Conservation (phyloP, 2,888 invertebrate genomes). For the Lacanobia wlatinum region DNA sequence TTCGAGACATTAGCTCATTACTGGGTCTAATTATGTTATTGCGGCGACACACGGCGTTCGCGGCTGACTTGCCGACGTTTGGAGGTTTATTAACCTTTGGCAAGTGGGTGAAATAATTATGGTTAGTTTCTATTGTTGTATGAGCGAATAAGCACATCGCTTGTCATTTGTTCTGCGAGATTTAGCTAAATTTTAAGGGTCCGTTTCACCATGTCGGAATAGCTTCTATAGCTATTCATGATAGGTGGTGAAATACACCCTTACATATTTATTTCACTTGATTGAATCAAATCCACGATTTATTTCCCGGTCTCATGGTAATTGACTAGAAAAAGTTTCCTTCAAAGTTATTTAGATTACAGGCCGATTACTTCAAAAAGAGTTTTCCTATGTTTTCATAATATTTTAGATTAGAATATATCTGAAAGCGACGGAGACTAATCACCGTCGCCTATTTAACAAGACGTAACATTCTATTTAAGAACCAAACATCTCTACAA, state of each 20-base stretch:
- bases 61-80: neutral
- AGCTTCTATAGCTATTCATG: too few relatives aligned
- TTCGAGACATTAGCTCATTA: constrained; percentile 67
- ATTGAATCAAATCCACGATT: too few relatives aligned
- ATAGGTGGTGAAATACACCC: too few relatives aligned
- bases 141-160: neutral
- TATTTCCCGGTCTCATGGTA: too few relatives aligned
- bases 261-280: too few relatives aligned
- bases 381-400: neutral
- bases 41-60: constrained; percentile 49
- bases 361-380: too few relatives aligned
- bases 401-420: neutral
- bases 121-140: neutral
- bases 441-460: neutral
- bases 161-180: neutral
- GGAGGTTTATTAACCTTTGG: constrained; percentile 20
- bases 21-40: constrained; percentile 66
- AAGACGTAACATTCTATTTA: constrained; percentile 27
- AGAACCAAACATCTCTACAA: constrained; percentile 7
- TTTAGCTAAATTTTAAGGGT: neutral
- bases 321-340: too few relatives aligned
- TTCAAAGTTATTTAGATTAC: too few relatives aligned
- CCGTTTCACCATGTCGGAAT: too few relatives aligned
- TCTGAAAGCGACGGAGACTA: constrained; percentile 8
- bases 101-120: constrained; percentile 12